phyloP scores from a whole-genome alignment of 2,797 vertebrate genomes.

The Sternotherus odoratus region DNA sequence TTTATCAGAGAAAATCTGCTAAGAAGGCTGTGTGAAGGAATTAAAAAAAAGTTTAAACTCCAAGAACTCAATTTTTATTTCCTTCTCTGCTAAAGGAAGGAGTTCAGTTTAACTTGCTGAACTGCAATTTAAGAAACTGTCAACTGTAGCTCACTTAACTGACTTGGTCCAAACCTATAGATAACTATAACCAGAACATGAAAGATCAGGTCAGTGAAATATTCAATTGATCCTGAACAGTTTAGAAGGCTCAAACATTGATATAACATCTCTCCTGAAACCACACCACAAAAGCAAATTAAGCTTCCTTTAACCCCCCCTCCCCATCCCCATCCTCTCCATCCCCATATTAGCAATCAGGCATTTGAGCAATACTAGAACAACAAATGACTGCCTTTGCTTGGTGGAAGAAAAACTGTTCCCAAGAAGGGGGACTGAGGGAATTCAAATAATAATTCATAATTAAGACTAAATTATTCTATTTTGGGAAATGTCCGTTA shows the following conservation, averaged over 20 bases:
- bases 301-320: not conserved
- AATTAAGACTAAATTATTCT: constrained; percentile 67
- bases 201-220: not conserved
- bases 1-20: not conserved
- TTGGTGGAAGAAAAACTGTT: constrained; percentile 43
- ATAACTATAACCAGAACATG: not conserved
- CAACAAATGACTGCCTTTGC: constrained; percentile 36
- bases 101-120: not conserved
- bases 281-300: not conserved
- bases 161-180: not conserved
- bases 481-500: constrained; percentile 37
- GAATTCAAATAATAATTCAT: constrained; percentile 62
- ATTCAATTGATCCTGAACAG: not conserved
- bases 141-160: not conserved
- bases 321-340: too few species aligned
- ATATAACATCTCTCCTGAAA: not conserved
- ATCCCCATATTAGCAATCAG: too few species aligned
- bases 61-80: not conserved
- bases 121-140: not conserved
- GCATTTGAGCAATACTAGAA: not conserved
- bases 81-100: not conserved
- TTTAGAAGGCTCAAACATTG: not conserved
- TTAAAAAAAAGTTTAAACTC: not conserved
- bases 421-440: not conserved
- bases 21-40: not conserved